A percentile compares a stretch with the other conserved stretches of the same genome.
Evolutionary conservation across 2,113 vertebrate genomes (phyloP).

Genomic region (Sander vitreus): DNA sequence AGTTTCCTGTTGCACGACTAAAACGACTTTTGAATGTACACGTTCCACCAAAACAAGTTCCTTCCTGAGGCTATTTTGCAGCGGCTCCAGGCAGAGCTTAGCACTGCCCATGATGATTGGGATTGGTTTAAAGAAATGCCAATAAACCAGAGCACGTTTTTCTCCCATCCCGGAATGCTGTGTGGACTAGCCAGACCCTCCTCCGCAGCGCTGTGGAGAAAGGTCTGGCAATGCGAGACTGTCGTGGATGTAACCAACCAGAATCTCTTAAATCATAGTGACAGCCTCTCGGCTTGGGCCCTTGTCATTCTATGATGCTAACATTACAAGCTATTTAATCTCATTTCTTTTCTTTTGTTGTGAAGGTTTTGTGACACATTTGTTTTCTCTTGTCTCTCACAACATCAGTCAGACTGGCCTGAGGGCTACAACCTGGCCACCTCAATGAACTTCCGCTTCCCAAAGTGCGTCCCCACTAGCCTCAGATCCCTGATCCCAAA

Average conservation of each 20-base stretch:
- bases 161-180: too few relatives aligned
- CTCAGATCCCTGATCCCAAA: conserved; percentile 94
- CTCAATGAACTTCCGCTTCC: conserved; percentile 94
- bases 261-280: neutral
- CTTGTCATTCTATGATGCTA: neutral
- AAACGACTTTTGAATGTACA: too few relatives aligned
- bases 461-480: conserved; percentile 90
- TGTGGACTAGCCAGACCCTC: too few relatives aligned
- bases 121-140: too few relatives aligned
- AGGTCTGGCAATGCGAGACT: too few relatives aligned
- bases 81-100: too few relatives aligned
- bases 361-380: neutral
- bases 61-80: too few relatives aligned
- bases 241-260: neutral
- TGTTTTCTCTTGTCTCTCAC: conserved; percentile 13
- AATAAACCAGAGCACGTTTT: too few relatives aligned
- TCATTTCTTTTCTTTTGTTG: neutral
- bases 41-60: too few relatives aligned
- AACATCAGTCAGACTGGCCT: conserved; percentile 90
- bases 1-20: too few relatives aligned
- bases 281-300: neutral
- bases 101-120: too few relatives aligned
- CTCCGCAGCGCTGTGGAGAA: too few relatives aligned
- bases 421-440: conserved; percentile 91
- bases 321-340: neutral